Conservation (phyloP, 64 coral and sea anemone genomes). For the Platygyra sinensis region DNA sequence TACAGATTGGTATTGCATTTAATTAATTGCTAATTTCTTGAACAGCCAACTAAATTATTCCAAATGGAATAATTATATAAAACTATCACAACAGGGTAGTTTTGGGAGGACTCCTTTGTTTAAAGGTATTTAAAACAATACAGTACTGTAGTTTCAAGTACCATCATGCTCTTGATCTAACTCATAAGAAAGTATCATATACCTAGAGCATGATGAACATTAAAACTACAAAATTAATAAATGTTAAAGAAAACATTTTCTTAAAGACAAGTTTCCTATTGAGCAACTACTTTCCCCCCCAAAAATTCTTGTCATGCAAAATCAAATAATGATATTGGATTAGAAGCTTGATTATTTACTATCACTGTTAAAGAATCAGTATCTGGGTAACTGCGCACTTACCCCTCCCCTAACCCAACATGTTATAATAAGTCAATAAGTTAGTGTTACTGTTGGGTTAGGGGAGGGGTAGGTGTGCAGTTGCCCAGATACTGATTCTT, state of each 20-base stretch:
- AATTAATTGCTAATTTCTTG: too few species aligned
- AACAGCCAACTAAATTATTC: background rate
- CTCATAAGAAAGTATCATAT: background rate
- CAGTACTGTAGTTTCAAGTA: background rate
- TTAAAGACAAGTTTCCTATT: background rate
- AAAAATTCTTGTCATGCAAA: too few species aligned
- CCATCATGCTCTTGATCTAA: background rate
- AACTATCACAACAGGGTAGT: background rate
- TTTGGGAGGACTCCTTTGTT: background rate
- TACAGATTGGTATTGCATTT: too few species aligned
- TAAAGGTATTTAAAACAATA: background rate
- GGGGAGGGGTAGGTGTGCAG: too few species aligned
- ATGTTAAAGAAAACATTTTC: background rate
- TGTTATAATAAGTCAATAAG: too few species aligned
- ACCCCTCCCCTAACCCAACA: too few species aligned
- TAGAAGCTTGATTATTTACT: too few species aligned
- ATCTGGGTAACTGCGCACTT: too few species aligned
- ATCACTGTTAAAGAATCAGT: too few species aligned
- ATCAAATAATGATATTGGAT: too few species aligned
- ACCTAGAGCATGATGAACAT: background rate
- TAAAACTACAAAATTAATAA: background rate
- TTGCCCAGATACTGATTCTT: too few species aligned
- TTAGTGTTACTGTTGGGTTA: too few species aligned
- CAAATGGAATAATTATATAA: background rate
- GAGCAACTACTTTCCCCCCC: background rate